These are phyloP conservation scores for Serilophus lunatus DNA, from an alignment of 2,113 vertebrate genomes.

Conservation along the genomic window DNA sequence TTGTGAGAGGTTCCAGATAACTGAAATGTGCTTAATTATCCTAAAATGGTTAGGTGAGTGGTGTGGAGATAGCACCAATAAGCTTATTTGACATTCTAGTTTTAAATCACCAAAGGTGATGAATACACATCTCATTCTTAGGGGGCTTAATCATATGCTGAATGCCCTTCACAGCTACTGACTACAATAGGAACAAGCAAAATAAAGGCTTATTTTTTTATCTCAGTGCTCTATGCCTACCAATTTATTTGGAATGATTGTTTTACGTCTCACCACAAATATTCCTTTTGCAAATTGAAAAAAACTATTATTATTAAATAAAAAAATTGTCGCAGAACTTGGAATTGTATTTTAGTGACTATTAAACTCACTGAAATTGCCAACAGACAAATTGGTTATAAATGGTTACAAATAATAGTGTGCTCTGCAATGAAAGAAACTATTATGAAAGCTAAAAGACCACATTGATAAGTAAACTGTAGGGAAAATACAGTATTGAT, in stretches of 20 bases:
- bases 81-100: background rate
- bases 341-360: background rate
- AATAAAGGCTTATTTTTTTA: background rate
- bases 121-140: background rate
- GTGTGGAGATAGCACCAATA: background rate
- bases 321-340: background rate
- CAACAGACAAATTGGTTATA: background rate
- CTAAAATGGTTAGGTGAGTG: background rate
- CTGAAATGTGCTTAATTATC: conserved; percentile 7
- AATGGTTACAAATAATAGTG: background rate
- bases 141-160: background rate
- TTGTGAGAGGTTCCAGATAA: conserved; percentile 35
- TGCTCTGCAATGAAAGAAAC: background rate
- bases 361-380: background rate
- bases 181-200: background rate
- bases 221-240: background rate
- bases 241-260: background rate
- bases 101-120: background rate
- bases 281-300: background rate
- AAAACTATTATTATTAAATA: background rate
- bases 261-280: background rate
- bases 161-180: background rate
- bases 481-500: background rate
- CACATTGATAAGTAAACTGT: background rate
- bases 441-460: background rate